Base-by-base conservation (phyloP, 2,113 vertebrate genomes). In the Anarrhichthys ocellatus region DNA sequence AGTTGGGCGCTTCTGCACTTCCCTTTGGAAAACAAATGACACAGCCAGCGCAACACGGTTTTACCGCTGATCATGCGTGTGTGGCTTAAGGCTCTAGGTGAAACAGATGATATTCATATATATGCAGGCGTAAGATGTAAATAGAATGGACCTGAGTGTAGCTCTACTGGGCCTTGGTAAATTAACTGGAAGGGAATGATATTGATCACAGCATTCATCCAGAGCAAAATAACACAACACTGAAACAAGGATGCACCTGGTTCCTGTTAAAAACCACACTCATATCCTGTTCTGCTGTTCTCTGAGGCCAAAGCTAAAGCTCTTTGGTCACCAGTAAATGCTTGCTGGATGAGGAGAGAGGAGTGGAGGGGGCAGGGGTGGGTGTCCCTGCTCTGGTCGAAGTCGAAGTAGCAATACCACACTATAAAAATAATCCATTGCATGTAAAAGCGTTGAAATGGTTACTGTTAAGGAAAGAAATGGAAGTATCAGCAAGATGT, bases 231-330 rank as follows among this genome's bases (percentile, higher is more conserved):
- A 72, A 63, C 5, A 40, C 9, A 64, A 62, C 22, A 80, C 64
- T 24, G n/a, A 34, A 9, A 40, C 27, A 74, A 88, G 86, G 86
- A 92, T 83, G 77, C 86, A 93, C 0, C 88, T 90, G 91, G 18
- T 82, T 91, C 91, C 90, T 89, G 73, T 63, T 8, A 32, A 44
- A 27, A 46, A 14, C 20, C 20, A 34, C 61, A 68, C 72, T 88
- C 80, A 87, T 81, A 82, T 93, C 87, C 91, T 89, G 81, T 70
- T 59, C 22, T 46, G 0, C 38, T 34, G 69, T 48, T 46, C 10
- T 76, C 22, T 78, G 44, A 44, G 27, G 44, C 27, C 27, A 36
- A n/a, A 46, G 42, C 17, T 42, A 52, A 32, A 64, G 46, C n/a
- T n/a, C 17, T 75, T 15, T 67, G 29, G 22, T 54, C 68, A 73